Percentiles rank a stretch among this genome's conserved stretches.
phyloP scores from a whole-genome alignment of 2,797 vertebrate species.

The Chaenodraco wilsoni region DNA sequence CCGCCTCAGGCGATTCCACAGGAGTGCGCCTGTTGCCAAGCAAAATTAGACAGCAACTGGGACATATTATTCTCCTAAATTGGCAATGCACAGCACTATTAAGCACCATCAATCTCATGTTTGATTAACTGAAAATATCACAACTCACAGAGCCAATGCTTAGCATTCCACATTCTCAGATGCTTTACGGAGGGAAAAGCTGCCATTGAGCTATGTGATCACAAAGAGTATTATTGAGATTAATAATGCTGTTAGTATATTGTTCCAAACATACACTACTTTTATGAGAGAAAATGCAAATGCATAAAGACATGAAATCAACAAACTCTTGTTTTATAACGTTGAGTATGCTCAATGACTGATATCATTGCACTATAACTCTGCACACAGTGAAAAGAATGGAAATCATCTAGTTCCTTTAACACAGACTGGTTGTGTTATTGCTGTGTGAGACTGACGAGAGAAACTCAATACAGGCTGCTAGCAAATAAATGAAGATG shows the following conservation, averaged over 20 bases:
- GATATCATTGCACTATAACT: slow-evolving; percentile 36
- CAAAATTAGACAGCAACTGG: slow-evolving; percentile 84
- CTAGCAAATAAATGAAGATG: slow-evolving; percentile 79
- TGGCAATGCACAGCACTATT: slow-evolving; percentile 81
- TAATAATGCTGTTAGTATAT: slow-evolving; percentile 53
- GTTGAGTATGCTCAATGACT: slow-evolving; percentile 33
- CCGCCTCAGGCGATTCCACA: slow-evolving; percentile 79
- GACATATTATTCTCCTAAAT: slow-evolving; percentile 83
- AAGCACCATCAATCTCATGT: slow-evolving; percentile 77
- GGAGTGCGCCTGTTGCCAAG: slow-evolving; percentile 81
- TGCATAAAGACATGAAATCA: slow-evolving; percentile 26
- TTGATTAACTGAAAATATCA: slow-evolving; percentile 73
- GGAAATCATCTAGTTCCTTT: slow-evolving; percentile 61
- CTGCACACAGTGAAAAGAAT: slow-evolving; percentile 40
- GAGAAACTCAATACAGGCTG: slow-evolving; percentile 62
- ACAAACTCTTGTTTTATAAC: slow-evolving; percentile 27
- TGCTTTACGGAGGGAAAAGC: slow-evolving; percentile 35
- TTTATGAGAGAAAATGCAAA: slow-evolving; percentile 38
- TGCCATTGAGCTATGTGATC: slow-evolving; percentile 46
- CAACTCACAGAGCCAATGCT: slow-evolving; percentile 53
- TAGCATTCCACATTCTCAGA: slow-evolving; percentile 27
- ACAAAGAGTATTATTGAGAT: slow-evolving; percentile 49
- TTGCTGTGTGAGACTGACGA: slow-evolving; percentile 51
- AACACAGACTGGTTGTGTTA: slow-evolving; percentile 48
- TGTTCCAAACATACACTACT: slow-evolving; percentile 43